Conservation (phyloP, 2,797 vertebrate species). For the Molothrus aeneus region DNA sequence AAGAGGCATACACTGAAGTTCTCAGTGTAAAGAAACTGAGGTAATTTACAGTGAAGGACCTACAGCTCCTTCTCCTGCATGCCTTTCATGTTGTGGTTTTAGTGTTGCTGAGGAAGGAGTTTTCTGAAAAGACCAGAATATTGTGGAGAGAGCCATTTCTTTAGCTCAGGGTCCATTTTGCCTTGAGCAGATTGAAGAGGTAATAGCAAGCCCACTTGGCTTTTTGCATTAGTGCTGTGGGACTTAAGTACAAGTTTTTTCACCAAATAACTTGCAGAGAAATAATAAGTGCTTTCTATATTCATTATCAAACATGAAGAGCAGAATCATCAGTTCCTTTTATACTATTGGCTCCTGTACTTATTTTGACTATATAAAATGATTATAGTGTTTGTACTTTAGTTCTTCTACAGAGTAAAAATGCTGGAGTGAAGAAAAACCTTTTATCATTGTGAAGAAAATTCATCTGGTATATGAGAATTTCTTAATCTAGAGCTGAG, state of each 20-base stretch:
- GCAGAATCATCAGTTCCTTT: neutral
- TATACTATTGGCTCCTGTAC: neutral
- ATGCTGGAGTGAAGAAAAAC: neutral
- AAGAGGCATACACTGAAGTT: constrained; percentile 27
- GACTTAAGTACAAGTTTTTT: neutral
- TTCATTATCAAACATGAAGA: neutral
- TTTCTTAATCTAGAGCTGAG: neutral
- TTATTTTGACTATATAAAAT: neutral
- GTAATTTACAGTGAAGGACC: constrained; percentile 52
- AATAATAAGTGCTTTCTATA: neutral
- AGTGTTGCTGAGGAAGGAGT: neutral
- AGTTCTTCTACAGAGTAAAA: neutral
- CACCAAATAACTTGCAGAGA: neutral
- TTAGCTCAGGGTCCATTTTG: neutral
- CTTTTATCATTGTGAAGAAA: neutral
- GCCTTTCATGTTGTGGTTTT: neutral
- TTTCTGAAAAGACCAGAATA: neutral
- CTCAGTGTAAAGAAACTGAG: constrained; percentile 80
- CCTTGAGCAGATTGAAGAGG: neutral
- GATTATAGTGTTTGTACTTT: neutral
- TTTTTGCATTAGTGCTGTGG: neutral
- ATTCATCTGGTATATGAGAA: neutral
- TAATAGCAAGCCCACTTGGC: neutral
- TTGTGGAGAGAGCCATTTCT: neutral
- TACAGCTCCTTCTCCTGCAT: neutral